These are phyloP conservation scores for Patella pellucida DNA, from an alignment of 2,888 invertebrate species.

Conservation along the genomic window DNA sequence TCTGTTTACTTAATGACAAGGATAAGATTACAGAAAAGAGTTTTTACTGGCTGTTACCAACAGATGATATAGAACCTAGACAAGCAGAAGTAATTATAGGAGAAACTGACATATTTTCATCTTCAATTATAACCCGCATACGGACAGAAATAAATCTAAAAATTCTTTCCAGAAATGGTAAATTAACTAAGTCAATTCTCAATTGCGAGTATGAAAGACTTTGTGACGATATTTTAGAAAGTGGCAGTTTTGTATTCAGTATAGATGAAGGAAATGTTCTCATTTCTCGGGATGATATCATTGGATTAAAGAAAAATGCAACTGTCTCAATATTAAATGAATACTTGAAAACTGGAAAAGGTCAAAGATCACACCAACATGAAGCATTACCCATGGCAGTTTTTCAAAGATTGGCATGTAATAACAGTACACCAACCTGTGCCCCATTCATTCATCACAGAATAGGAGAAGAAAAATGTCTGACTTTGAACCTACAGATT, in stretches of 20 bases:
- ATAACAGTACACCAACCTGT: constrained; percentile 37
- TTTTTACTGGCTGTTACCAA: background rate
- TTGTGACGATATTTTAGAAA: background rate
- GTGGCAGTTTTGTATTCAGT: background rate
- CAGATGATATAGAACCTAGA: background rate
- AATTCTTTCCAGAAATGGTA: background rate
- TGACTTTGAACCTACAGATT: background rate
- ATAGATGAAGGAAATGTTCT: background rate
- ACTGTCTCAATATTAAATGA: background rate
- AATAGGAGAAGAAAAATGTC: constrained; percentile 39
- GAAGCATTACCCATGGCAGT: background rate
- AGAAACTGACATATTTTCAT: background rate
- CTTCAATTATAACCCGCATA: background rate
- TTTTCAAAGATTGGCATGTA: background rate
- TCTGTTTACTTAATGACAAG: background rate
- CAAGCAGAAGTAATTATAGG: background rate
- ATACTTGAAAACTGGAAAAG: too few relatives aligned
- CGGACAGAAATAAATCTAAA: background rate
- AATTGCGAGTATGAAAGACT: background rate
- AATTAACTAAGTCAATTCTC: background rate
- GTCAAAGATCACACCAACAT: background rate
- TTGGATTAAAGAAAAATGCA: background rate
- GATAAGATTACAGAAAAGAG: background rate
- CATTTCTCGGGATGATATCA: background rate
- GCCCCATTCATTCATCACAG: constrained; percentile 57